phyloP scores from a whole-genome alignment of 2,797 vertebrate species.

The Crenichthys baileyi region DNA sequence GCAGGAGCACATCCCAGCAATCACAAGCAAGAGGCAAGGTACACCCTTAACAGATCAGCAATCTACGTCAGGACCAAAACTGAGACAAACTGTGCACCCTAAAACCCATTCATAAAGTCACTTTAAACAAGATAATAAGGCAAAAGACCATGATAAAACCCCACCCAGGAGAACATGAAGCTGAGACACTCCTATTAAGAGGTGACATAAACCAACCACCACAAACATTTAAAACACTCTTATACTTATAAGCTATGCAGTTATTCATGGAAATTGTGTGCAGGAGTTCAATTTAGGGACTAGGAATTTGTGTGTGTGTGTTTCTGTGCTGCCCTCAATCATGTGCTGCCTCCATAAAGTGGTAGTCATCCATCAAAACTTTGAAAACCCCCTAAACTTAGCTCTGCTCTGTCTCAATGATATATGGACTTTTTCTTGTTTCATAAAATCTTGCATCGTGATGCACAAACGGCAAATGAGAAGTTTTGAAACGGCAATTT shows the following conservation, averaged over 20 bases:
- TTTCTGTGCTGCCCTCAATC: conserved; percentile 17
- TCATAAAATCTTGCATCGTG: neutral
- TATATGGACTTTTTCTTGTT: conserved; percentile 1
- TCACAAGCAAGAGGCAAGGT: neutral
- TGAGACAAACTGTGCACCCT: neutral
- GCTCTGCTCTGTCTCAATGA: conserved; percentile 1
- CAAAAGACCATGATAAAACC: neutral
- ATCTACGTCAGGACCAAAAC: neutral
- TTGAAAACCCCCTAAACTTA: conserved; percentile 9
- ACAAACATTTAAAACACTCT: conserved; percentile 6
- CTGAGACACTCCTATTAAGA: neutral
- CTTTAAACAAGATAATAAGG: neutral
- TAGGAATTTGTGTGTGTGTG: conserved; percentile 6
- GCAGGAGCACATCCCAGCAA: no score
- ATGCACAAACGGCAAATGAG: conserved; percentile 7
- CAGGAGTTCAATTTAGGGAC: conserved; percentile 6
- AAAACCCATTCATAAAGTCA: neutral
- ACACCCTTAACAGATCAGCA: neutral
- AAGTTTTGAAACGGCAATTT: conserved; percentile 5
- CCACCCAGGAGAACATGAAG: neutral
- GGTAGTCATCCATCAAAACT: conserved; percentile 26
- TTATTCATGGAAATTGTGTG: neutral
- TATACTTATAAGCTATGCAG: neutral
- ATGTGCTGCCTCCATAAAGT: conserved; percentile 12
- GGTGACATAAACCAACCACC: neutral